Evolutionary conservation across 2,113 vertebrate species (phyloP), one percentile per base, ranked within the genome.

Genomic region (Camarhynchus parvulus): DNA sequence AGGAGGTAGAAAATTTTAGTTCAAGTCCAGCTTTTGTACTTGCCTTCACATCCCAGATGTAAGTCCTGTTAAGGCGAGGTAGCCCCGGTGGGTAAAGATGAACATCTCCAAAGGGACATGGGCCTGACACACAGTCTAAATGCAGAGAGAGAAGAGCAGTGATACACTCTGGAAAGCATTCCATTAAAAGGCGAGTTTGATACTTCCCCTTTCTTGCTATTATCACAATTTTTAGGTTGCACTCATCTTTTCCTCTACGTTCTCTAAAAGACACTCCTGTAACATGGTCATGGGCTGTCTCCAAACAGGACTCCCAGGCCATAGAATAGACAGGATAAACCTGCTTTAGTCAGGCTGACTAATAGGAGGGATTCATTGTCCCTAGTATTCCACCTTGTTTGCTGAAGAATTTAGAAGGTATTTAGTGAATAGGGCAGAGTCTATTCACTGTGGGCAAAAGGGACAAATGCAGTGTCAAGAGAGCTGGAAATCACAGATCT

Each of bases 61-160:
- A 99, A 27, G 98, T 99, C 68, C 98, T 98, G 89, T 98, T 98
- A 93, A 99, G 99, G 67, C 94, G 90, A 39, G 98, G 98, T 35
- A 99, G 95, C 15, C 92, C 82, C 0, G 55, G 87, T 3, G 97
- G 85, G 80, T 98, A 97, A 19, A 98, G 97, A 61, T 93, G 96
- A 47, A 99, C 95, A 5, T 98, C 96, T 74, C 98, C 96, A 15
- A 97, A 98, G 18, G 97, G 97, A 91, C 99, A 99, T 0, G 39
- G 68, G 44, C 83, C 82, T 20, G 95, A 96, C n/a, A 96, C 94
- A 88, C 99, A 99, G 96, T 99, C 99, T 99, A 96, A 80, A 96
- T 9, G 76, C 68, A 69, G 87, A 94, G 41, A 89, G 15, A 96
- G 61, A 85, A 76, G 7, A 73, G 46, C 42, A 21, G 13, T 86